A percentile compares a stretch with the other conserved stretches of the same genome.
Conservation (phyloP, 2,888 invertebrate genomes). For the Taenaris catops region DNA sequence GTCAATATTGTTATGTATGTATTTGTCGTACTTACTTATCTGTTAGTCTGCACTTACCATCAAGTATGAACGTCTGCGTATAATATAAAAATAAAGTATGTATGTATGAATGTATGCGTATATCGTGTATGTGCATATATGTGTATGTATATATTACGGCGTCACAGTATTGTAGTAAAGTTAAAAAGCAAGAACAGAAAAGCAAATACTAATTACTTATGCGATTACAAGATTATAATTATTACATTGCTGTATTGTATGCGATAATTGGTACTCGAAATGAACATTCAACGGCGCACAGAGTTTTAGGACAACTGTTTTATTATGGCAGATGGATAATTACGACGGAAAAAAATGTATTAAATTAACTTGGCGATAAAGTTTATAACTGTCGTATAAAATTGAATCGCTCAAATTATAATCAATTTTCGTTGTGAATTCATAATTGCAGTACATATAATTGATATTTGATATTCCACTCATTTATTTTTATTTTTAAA, state of each 20-base stretch:
- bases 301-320: constrained; percentile 43
- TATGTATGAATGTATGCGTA: no score
- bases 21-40: no score
- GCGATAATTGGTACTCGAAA: constrained; percentile 9
- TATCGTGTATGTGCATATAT: no score
- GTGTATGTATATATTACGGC: no score
- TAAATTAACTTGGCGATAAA: constrained; percentile 21
- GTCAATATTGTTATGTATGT: no score
- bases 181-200: no score
- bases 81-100: no score
- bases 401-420: constrained; percentile 18
- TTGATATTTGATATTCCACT: constrained; percentile 27
- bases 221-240: background rate
- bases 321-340: constrained; percentile 14
- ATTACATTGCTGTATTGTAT: background rate
- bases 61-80: no score
- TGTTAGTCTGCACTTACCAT: no score
- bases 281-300: constrained; percentile 26
- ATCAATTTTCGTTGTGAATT: constrained; percentile 23
- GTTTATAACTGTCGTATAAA: constrained; percentile 21
- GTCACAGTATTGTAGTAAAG: no score
- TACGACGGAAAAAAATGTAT: constrained; percentile 15
- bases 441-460: constrained; percentile 17
- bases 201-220: no score
- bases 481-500: constrained; percentile 7